Evolutionary conservation across 2,797 vertebrate genomes (phyloP).

Genomic region (Scolopax rusticola): DNA sequence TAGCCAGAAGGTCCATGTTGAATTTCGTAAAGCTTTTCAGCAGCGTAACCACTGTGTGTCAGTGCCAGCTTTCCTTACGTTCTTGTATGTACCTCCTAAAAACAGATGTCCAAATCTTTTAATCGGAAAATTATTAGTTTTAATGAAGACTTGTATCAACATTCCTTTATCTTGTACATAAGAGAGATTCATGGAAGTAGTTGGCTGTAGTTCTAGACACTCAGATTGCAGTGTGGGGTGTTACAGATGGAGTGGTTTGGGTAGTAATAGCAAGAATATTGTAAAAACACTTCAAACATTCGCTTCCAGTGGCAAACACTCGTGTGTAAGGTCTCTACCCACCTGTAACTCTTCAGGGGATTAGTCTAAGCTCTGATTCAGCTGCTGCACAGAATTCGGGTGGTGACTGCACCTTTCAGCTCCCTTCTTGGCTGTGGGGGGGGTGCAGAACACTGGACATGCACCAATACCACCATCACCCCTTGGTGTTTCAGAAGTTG

Average conservation of each 20-base stretch:
- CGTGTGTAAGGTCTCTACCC: not conserved
- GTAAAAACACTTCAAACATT: not conserved
- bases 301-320: fast-evolving
- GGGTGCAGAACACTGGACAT: fast-evolving
- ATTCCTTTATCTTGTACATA: not conserved
- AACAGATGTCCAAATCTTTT: not conserved
- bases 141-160: not conserved
- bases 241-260: not conserved
- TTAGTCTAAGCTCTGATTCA: not conserved
- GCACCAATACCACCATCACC: no score
- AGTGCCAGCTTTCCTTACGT: not conserved
- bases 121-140: not conserved
- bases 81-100: not conserved
- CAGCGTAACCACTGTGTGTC: no score
- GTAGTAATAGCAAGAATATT: not conserved
- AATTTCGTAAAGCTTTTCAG: not conserved
- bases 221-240: not conserved
- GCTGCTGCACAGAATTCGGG: not conserved
- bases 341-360: not conserved
- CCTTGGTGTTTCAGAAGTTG: fast-evolving
- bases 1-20: fast-evolving
- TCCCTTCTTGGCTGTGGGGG: fast-evolving
- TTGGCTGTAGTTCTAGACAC: not conserved
- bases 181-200: not conserved
- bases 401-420: not conserved